phyloP scores from a whole-genome alignment of 2,113 vertebrate genomes.

The Cryptomyrus ogoouensis region DNA sequence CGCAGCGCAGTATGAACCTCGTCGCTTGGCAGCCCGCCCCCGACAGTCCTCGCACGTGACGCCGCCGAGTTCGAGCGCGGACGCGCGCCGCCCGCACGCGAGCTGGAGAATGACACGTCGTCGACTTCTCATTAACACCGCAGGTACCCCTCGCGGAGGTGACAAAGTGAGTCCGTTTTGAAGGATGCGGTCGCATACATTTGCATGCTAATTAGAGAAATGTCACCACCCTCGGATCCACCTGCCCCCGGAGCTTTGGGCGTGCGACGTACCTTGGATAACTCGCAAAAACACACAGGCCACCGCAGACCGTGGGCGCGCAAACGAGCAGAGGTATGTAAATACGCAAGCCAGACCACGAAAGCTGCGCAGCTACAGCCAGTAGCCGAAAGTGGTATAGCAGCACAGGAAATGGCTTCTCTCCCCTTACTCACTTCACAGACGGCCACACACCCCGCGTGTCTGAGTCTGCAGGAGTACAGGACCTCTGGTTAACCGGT shows the following conservation, averaged over 20 bases:
- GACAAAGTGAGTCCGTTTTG: constrained; percentile 45
- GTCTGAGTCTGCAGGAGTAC: neutral
- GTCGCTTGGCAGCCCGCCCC: neutral
- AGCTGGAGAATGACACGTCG: constrained; percentile 40
- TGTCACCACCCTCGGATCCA: neutral
- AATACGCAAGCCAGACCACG: neutral
- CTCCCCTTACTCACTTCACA: neutral
- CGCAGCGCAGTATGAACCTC: neutral
- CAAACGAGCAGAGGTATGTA: neutral
- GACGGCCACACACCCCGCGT: neutral
- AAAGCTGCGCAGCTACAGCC: neutral
- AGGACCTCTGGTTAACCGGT: neutral
- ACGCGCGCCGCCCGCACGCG: constrained; percentile 26
- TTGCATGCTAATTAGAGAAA: constrained; percentile 28
- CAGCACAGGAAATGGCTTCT: neutral
- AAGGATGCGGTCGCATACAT: constrained; percentile 31
- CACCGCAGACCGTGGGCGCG: neutral
- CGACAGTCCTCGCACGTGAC: neutral
- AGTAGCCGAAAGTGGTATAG: neutral
- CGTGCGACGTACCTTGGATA: neutral
- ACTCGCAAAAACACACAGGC: neutral
- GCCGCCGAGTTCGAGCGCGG: constrained; percentile 5
- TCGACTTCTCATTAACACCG: constrained; percentile 49
- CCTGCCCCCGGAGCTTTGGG: neutral
- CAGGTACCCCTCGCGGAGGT: constrained; percentile 43